Evolutionary conservation across 2,888 invertebrate species (phyloP), one percentile per base, ranked within the genome.

Genomic region (Teleiodes luculella): DNA sequence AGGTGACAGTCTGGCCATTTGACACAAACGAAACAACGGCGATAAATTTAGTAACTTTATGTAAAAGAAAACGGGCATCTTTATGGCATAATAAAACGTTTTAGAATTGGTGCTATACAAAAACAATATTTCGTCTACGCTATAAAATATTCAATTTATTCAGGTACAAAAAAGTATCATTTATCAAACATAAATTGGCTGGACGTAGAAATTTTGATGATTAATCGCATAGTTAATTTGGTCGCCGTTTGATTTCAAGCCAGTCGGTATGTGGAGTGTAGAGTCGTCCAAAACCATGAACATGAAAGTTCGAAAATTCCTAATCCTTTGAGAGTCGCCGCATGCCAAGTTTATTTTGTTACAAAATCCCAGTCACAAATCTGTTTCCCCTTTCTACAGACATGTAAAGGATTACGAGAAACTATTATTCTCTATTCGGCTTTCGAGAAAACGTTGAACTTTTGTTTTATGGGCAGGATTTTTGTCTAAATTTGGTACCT

Each of bases 31-130:
- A 78, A 82, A 81, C 77, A 82, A 78, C 76, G 68, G 57, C 72
- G 65, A 80, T 83, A 83, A 84, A 84, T 82, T 81, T 64, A 64
- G 71, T 74, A 67, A 69, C 68, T 81, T 78, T 76, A 78, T 80
- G 68, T 79, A 72, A 79, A 78, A 78, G 78, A 74, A 78, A 81
- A 79, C 69, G 69, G 61, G 68, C 62, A 67, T 64, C 74, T 81
- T 83, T 79, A 83, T 81, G 63, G 75, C 71, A 71, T 62, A 72
- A 63, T 80, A 79, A 79, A 80, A 74, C 62, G 70, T 67, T 77
- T 72, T 67, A 61, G 74, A 80, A 76, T 77, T 74, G 74, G 73
- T 74, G 58, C 62, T 61, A 61, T 68, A 64, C 66, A 70, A 78
- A 78, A 78, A 78, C 72, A 76, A 79, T 77, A 76, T 76, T 76